phyloP scores from a whole-genome alignment of 2,888 invertebrate genomes.

The Cantharis flavilabris region DNA sequence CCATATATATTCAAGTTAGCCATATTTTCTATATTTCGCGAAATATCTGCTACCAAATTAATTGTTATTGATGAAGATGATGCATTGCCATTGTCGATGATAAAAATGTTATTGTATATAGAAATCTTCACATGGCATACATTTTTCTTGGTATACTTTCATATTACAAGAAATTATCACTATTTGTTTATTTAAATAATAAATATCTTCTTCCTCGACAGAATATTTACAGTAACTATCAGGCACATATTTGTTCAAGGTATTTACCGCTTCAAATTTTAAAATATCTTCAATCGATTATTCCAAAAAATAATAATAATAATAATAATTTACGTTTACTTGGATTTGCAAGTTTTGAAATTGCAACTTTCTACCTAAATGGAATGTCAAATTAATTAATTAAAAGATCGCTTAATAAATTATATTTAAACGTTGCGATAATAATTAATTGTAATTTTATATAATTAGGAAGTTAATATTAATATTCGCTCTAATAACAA shows the following conservation, averaged over 20 bases:
- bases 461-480: neutral
- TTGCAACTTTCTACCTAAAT: neutral
- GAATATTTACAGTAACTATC: neutral
- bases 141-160: neutral
- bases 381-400: neutral
- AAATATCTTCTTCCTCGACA: neutral
- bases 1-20: neutral
- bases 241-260: neutral
- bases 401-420: neutral
- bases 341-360: neutral
- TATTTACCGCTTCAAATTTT: neutral
- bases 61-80: neutral
- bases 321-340: too few relatives aligned
- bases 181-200: neutral
- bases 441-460: neutral
- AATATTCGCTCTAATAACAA: neutral
- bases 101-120: neutral
- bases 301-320: too few relatives aligned
- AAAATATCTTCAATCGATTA: too few relatives aligned
- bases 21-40: too few relatives aligned
- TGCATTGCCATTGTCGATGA: neutral
- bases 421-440: neutral
- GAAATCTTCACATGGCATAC: neutral
- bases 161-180: neutral
- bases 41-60: too few relatives aligned